phyloP scores from a whole-genome alignment of 1,140 invertebrate genomes.

The Bactericera cockerelli region DNA sequence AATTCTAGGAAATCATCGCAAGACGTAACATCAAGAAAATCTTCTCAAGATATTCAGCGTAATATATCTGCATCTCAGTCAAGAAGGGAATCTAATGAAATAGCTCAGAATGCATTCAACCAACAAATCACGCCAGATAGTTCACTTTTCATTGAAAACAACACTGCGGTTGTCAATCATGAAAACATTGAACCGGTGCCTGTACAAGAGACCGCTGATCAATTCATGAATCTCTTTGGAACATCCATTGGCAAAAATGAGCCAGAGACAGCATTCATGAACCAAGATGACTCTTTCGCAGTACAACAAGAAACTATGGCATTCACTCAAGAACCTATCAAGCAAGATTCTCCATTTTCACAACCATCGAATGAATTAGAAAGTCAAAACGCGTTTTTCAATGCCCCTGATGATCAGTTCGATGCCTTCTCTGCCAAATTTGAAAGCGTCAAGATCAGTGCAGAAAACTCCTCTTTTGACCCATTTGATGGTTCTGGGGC shows the following conservation, averaged over 20 bases:
- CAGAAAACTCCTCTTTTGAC: constrained; percentile 35
- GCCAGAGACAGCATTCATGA: constrained; percentile 2
- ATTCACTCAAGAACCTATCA: not conserved
- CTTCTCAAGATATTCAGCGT: constrained; percentile 1
- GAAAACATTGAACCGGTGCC: constrained; percentile 4
- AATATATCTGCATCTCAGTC: constrained; percentile 2
- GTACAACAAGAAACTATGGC: not conserved
- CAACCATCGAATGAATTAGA: not conserved
- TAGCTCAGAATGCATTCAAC: constrained; percentile 8
- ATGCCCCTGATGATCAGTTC: constrained; percentile 44
- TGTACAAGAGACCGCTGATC: constrained; percentile 22
- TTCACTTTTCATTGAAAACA: not conserved
- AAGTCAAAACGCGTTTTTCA: not conserved
- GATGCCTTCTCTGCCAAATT: constrained; percentile 79
- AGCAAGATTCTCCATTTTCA: not conserved
- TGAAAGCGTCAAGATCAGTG: constrained; percentile 39
- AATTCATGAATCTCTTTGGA: constrained; percentile 34
- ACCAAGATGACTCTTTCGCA: not conserved
- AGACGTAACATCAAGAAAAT: constrained; percentile 1
- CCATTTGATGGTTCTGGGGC: constrained; percentile 31
- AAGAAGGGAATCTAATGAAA: not conserved
- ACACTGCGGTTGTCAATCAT: not conserved
- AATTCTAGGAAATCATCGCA: constrained; percentile 3
- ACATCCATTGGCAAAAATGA: constrained; percentile 8
- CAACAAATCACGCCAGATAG: constrained; percentile 17